Percentiles rank a stretch among this genome's conserved stretches.
Conservation (phyloP, 2,888 invertebrate species). For the Cerastis leucographa region DNA sequence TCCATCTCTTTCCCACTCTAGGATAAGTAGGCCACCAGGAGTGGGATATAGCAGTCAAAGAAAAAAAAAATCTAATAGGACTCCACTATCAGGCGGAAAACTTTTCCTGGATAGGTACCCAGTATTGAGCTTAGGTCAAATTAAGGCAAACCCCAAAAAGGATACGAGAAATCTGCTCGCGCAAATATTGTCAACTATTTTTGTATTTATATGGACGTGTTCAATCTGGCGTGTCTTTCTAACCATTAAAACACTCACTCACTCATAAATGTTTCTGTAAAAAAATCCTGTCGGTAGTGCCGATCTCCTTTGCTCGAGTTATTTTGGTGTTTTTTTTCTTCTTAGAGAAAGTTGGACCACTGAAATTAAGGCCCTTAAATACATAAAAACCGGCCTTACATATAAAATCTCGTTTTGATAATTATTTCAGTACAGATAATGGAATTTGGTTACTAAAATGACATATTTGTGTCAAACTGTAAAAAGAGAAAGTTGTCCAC, state of each 20-base stretch:
- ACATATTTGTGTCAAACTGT: background rate
- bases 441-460: background rate
- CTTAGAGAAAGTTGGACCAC: background rate
- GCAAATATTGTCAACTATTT: background rate
- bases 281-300: background rate
- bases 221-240: background rate
- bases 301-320: background rate
- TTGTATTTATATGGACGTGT: background rate
- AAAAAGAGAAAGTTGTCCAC: slow-evolving; percentile 3
- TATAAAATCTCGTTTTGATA: background rate
- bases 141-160: background rate
- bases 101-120: background rate
- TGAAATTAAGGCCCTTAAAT: background rate
- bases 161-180: background rate
- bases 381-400: background rate
- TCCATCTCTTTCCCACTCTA: too few species aligned
- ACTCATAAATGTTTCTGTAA: background rate
- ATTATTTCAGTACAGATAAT: background rate
- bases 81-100: background rate
- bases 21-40: too few species aligned
- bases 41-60: too few species aligned
- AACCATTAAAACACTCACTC: background rate
- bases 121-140: background rate
- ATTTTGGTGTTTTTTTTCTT: background rate
- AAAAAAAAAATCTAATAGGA: too few species aligned